These are phyloP conservation scores for Endomychus coccineus DNA, from an alignment of 2,888 invertebrate species.

Conservation along the genomic window DNA sequence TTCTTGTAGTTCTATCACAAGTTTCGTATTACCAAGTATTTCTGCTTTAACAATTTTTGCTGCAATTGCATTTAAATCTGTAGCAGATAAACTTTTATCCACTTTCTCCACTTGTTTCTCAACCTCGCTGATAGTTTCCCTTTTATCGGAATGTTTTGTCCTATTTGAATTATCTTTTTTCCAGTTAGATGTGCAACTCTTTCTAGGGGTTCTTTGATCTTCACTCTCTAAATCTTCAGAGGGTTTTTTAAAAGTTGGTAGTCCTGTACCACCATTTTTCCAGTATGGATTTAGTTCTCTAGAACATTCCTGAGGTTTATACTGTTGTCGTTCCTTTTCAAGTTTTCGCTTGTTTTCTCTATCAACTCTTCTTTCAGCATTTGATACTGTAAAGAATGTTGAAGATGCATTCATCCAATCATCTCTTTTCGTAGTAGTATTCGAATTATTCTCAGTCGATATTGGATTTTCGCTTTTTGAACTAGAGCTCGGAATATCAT, in stretches of 20 bases:
- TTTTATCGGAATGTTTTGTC: conserved; percentile 3
- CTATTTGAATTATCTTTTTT: background rate
- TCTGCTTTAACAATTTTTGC: conserved; percentile 92
- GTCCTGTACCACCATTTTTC: conserved; percentile 81
- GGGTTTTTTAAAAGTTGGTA: conserved; percentile 56
- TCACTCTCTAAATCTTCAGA: conserved; percentile 36
- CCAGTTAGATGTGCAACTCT: background rate
- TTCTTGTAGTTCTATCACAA: conserved; percentile 62
- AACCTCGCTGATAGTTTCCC: conserved; percentile 9
- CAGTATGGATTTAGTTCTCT: conserved; percentile 88
- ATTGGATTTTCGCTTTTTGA: too few species aligned
- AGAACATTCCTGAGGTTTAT: conserved; percentile 62
- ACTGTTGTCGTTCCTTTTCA: conserved; percentile 49
- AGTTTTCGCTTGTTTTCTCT: conserved; percentile 6
- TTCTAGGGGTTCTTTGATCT: conserved; percentile 2
- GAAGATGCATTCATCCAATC: conserved; percentile 73
- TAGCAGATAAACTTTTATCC: conserved; percentile 52
- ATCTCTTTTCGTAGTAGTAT: too few species aligned
- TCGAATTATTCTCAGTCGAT: too few species aligned
- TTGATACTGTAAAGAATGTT: conserved; percentile 21
- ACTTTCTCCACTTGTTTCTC: conserved; percentile 13
- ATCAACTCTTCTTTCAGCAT: conserved; percentile 2
- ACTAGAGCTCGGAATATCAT: too few species aligned
- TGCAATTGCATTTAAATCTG: conserved; percentile 81
- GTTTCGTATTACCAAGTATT: conserved; percentile 73